Base-by-base conservation (phyloP, 2,113 vertebrate species). In the Mirounga angustirostris region DNA sequence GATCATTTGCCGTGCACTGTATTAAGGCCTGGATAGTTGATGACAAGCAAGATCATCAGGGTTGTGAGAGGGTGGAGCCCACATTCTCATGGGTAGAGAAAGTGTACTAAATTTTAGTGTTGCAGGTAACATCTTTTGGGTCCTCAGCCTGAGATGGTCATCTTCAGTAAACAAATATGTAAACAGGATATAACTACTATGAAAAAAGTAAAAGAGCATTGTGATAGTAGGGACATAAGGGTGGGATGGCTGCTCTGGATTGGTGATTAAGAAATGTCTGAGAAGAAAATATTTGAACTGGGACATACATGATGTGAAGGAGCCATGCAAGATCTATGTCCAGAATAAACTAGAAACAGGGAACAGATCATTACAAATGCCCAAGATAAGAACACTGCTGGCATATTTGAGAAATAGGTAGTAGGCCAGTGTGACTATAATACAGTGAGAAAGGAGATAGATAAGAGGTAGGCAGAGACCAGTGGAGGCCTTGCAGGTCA, bases 391-490 rank as follows among this genome's bases (percentile, higher is more conserved):
- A 90, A 24, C 46, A 7, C 13, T 1, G 9, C 10, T 12, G 24
- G n/a, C 18, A 4, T 12, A 7, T 14, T 14, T 26, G 33, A 52
- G n/a, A 71, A 54, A 5, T 30, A 26, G 8, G 30, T 52, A 13
- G 0, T 28, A 33, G 58, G 4, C 63, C 12, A 0, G 0, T 22
- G 19, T 13, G 74, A 30, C 3, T 73, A 0, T n/a, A 7, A 18
- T 22, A 46, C 16, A 1, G 28, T 19, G 61, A 24, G 14, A 33
- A 58, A 61, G 67, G 56, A 33, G 6, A 2, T 4, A 16, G 78
- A 26, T 26, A 15, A 22, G 78, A 91, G n/a, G 12, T 4, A 1
- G 78, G 19, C 40, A n/a, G 90, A 78, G 58, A 30, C 19, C 52
- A 3, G 11, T 19, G 36, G 15, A 16, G 16, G 50, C 15, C 73